phyloP scores from a whole-genome alignment of 2,888 invertebrate species.

The Rhagonycha lutea region DNA sequence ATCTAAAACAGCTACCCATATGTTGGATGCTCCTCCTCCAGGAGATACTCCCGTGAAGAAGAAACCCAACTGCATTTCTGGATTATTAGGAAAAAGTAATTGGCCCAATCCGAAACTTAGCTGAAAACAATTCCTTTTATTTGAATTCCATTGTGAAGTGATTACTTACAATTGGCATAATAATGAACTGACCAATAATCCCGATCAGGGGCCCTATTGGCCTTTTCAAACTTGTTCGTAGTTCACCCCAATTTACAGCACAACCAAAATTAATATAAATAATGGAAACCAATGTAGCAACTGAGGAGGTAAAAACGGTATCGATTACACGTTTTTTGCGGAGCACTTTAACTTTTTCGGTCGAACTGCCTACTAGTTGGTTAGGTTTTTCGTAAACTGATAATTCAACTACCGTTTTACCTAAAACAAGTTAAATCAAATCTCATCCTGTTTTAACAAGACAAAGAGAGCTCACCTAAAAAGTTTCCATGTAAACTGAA shows the following conservation, averaged over 20 bases:
- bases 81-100: slow-evolving; percentile 69
- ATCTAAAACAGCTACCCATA: slow-evolving; percentile 90
- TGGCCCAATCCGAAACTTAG: slow-evolving; percentile 74
- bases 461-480: slow-evolving; percentile 44
- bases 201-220: slow-evolving; percentile 83
- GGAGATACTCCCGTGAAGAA: slow-evolving; percentile 90
- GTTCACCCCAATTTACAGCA: slow-evolving; percentile 76
- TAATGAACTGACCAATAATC: slow-evolving; percentile 75
- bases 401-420: neutral
- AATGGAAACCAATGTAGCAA: slow-evolving; percentile 75
- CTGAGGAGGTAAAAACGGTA: slow-evolving; percentile 73
- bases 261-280: slow-evolving; percentile 92
- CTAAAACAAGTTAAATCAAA: neutral
- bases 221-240: slow-evolving; percentile 66
- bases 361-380: too few species aligned
- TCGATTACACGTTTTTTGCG: slow-evolving; percentile 66
- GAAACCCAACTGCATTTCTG: slow-evolving; percentile 79
- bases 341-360: slow-evolving; percentile 42
- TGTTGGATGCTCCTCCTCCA: slow-evolving; percentile 95
- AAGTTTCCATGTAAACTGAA: slow-evolving; percentile 50
- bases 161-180: slow-evolving; percentile 81
- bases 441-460: neutral
- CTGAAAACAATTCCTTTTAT: slow-evolving; percentile 54
- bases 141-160: neutral
- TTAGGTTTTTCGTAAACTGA: slow-evolving; percentile 12